Evolutionary conservation across 1,140 invertebrate genomes (phyloP).

Genomic region (Kradibia gibbosae): DNA sequence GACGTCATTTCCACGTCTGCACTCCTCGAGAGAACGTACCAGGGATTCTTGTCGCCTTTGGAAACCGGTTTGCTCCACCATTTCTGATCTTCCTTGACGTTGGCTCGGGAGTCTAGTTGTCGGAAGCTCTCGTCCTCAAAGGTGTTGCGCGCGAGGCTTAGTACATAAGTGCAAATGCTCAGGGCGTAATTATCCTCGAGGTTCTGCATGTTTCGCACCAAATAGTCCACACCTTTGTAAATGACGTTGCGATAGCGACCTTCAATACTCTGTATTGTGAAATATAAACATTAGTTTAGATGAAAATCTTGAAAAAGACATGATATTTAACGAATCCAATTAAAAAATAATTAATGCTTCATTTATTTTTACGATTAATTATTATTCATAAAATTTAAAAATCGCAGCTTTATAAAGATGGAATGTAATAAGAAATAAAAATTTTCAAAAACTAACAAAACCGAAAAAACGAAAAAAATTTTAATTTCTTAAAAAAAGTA

Average conservation of each 20-base stretch:
- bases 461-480: no score
- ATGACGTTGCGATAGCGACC: conserved; percentile 77
- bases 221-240: conserved; percentile 85
- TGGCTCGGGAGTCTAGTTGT: conserved; percentile 75
- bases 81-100: conserved; percentile 74
- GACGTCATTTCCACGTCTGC: conserved; percentile 91
- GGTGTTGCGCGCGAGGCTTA: conserved; percentile 83
- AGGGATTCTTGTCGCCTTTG: conserved; percentile 81
- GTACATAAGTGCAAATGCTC: conserved; percentile 83
- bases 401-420: no score
- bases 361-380: conserved; percentile 27
- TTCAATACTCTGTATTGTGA: conserved; percentile 57
- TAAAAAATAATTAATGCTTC: background rate
- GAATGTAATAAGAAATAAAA: no score
- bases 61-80: conserved; percentile 81
- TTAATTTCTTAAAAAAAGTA: no score
- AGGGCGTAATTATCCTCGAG: conserved; percentile 84
- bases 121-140: conserved; percentile 79
- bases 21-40: conserved; percentile 79
- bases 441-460: no score
- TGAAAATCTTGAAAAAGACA: background rate
- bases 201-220: conserved; percentile 81
- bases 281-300: background rate
- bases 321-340: background rate
- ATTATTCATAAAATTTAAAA: no score